Evolutionary conservation across 1,140 invertebrate species (phyloP).

Genomic region (Parapsyche elsis): DNA sequence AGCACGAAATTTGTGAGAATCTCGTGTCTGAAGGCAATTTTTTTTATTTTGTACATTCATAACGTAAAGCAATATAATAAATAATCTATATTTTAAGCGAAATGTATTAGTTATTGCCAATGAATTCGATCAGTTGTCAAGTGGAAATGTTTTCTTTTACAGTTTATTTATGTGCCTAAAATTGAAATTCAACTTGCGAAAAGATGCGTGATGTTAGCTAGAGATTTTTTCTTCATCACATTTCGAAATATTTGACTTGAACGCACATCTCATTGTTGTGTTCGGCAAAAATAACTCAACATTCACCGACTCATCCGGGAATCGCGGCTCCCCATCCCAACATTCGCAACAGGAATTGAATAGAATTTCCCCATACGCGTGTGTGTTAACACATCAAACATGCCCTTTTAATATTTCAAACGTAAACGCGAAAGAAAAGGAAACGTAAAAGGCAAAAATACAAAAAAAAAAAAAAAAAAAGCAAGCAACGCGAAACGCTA

Average conservation of each 20-base stretch:
- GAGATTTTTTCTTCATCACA: too few species aligned
- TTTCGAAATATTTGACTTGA: too few species aligned
- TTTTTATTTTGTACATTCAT: too few species aligned
- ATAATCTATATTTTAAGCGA: too few species aligned
- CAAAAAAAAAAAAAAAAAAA: background rate
- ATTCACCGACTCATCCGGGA: background rate
- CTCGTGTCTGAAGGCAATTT: background rate
- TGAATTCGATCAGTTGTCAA: too few species aligned
- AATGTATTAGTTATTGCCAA: too few species aligned
- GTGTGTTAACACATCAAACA: slow-evolving; percentile 30
- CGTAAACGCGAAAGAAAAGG: slow-evolving; percentile 8
- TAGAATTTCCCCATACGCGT: background rate
- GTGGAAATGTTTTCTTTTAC: too few species aligned
- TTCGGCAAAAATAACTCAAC: background rate
- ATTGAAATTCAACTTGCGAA: too few species aligned
- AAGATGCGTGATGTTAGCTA: too few species aligned
- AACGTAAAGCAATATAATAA: too few species aligned
- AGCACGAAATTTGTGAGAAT: background rate
- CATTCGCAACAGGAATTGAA: slow-evolving; percentile 5
- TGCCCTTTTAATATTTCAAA: slow-evolving; percentile 16
- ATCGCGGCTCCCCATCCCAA: background rate
- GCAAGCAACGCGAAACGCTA: background rate
- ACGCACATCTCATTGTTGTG: too few species aligned
- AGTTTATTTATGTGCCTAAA: too few species aligned
- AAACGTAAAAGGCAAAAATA: slow-evolving; percentile 10